A percentile compares a stretch with the other conserved stretches of the same genome.
Evolutionary conservation across 2,797 vertebrate genomes (phyloP).

Genomic region (Malacoctenus gilli): DNA sequence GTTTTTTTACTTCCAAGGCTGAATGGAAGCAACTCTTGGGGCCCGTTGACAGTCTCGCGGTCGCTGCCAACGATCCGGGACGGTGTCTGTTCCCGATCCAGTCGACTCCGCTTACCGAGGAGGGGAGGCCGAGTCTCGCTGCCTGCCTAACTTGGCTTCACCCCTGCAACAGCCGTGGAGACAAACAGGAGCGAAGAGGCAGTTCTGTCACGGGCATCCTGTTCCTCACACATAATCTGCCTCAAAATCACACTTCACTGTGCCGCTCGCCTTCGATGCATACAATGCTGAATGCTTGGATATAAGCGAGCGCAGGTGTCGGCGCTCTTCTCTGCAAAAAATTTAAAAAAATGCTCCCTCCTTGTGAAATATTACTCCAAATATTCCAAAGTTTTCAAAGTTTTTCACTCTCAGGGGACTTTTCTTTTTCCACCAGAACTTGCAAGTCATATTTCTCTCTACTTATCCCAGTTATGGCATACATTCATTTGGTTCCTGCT

Average conservation of each 20-base stretch:
- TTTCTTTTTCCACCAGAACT: background rate
- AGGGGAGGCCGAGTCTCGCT: conserved; percentile 41
- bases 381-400: background rate
- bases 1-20: background rate
- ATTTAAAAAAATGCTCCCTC: too few species aligned
- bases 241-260: conserved; percentile 66
- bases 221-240: conserved; percentile 76
- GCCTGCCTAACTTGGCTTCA: conserved; percentile 63
- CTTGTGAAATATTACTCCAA: background rate
- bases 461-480: too few species aligned
- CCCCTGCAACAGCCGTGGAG: conserved; percentile 67
- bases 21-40: conserved; percentile 26
- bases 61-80: conserved; percentile 23
- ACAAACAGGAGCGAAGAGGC: conserved; percentile 68
- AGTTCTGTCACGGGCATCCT: conserved; percentile 67
- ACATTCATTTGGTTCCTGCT: conserved; percentile 11
- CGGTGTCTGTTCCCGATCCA: conserved; percentile 22
- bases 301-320: conserved; percentile 18
- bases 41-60: conserved; percentile 28
- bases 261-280: conserved; percentile 44
- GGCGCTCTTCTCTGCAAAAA: conserved; percentile 12
- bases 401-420: background rate
- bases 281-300: conserved; percentile 37
- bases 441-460: conserved; percentile 11
- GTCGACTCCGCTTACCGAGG: conserved; percentile 34